Conservation (phyloP, 2,113 vertebrate species). For the Cololabis saira region DNA sequence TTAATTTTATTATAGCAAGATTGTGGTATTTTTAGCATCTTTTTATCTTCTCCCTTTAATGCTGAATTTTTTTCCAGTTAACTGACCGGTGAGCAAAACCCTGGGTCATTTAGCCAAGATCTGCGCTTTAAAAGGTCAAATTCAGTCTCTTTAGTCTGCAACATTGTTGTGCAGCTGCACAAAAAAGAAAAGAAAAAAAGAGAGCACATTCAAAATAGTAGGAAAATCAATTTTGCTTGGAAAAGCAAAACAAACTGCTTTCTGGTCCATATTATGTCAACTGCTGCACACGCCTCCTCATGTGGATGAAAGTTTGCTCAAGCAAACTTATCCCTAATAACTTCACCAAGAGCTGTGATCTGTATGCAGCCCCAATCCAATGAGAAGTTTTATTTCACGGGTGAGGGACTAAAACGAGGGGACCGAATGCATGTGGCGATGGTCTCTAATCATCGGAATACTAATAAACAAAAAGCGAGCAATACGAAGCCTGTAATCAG, state of each 20-base stretch:
- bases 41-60: too few species aligned
- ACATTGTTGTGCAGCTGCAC: background rate
- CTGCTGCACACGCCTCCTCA: background rate
- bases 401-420: slow-evolving; percentile 40
- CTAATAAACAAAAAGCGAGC: slow-evolving; percentile 51
- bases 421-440: slow-evolving; percentile 29
- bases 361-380: slow-evolving; percentile 38
- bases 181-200: background rate
- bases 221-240: background rate
- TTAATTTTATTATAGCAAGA: too few species aligned
- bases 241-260: too few species aligned
- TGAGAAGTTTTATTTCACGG: slow-evolving; percentile 57
- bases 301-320: slow-evolving; percentile 1
- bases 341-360: slow-evolving; percentile 12
- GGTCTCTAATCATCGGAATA: slow-evolving; percentile 59
- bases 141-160: background rate
- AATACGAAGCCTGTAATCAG: slow-evolving; percentile 44
- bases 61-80: too few species aligned
- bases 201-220: background rate
- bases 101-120: too few species aligned
- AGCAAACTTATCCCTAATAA: slow-evolving; percentile 9
- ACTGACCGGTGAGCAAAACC: too few species aligned
- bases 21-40: too few species aligned
- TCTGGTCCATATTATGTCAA: slow-evolving; percentile 4
- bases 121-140: background rate